Percentiles rank a stretch among this genome's conserved stretches.
These are phyloP conservation scores for Lucifuga dentata DNA, from an alignment of 2,113 vertebrate genomes.

Conservation along the genomic window DNA sequence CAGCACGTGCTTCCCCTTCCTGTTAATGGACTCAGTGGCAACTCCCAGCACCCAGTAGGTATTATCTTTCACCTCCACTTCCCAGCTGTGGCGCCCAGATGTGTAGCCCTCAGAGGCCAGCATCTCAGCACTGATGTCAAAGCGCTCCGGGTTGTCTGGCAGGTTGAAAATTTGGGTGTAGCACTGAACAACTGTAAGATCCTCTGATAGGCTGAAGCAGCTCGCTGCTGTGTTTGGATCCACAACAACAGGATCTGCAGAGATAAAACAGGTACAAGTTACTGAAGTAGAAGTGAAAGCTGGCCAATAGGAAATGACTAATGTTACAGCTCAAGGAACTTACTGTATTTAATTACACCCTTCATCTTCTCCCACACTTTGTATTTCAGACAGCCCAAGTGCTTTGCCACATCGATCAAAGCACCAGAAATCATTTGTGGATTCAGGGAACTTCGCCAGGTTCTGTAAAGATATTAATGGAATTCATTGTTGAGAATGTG, in stretches of 20 bases:
- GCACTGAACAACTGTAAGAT: slow-evolving; percentile 80
- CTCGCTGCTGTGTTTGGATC: slow-evolving; percentile 84
- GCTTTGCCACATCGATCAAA: slow-evolving; percentile 81
- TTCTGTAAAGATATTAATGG: slow-evolving; percentile 65
- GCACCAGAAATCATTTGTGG: slow-evolving; percentile 67
- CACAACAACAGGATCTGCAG: slow-evolving; percentile 77
- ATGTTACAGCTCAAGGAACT: slow-evolving; percentile 47
- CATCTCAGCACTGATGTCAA: slow-evolving; percentile 83
- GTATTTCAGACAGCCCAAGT: slow-evolving; percentile 82
- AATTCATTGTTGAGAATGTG: slow-evolving; percentile 6
- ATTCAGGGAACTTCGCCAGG: slow-evolving; percentile 70
- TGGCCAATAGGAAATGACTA: not conserved
- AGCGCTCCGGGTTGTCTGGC: slow-evolving; percentile 84
- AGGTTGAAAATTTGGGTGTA: slow-evolving; percentile 76
- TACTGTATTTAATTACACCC: slow-evolving; percentile 77
- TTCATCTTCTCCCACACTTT: slow-evolving; percentile 86
- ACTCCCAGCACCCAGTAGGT: slow-evolving; percentile 85
- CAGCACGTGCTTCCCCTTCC: slow-evolving; percentile 84
- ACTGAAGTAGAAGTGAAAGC: not conserved
- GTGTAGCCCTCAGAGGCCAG: slow-evolving; percentile 76
- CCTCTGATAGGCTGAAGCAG: slow-evolving; percentile 83
- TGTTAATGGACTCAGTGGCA: slow-evolving; percentile 79
- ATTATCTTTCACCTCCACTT: slow-evolving; percentile 82
- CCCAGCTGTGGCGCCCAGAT: slow-evolving; percentile 81
- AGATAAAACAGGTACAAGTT: not conserved